Percentiles rank a stretch among this genome's conserved stretches.
Evolutionary conservation across 2,113 vertebrate species (phyloP).

Genomic region (Patagioenas fasciata): DNA sequence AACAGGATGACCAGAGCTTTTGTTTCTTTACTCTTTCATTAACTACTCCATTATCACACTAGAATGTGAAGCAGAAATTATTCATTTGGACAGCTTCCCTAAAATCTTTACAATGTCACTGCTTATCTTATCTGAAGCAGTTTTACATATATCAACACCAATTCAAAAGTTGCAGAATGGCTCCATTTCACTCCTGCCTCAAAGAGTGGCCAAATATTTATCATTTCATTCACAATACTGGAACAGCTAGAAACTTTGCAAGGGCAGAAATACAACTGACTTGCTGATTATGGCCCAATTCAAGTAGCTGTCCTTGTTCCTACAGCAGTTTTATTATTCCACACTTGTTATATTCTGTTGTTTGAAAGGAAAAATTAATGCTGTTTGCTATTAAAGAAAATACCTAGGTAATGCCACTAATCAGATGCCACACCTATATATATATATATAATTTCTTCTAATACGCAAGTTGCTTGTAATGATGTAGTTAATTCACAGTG

Average conservation of each 20-base stretch:
- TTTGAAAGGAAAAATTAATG: background rate
- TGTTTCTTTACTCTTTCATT: background rate
- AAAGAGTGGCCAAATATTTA: conserved; percentile 28
- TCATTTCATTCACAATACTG: background rate
- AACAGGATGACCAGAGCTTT: background rate
- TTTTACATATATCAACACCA: conserved; percentile 39
- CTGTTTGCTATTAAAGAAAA: background rate
- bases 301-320: background rate
- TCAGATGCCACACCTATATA: background rate
- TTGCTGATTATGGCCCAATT: background rate
- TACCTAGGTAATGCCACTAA: background rate
- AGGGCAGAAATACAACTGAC: background rate
- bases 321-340: background rate
- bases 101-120: conserved; percentile 19
- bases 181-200: background rate
- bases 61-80: background rate
- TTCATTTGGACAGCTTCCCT: conserved; percentile 19
- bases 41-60: background rate
- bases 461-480: background rate
- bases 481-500: background rate
- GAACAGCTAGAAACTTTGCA: background rate
- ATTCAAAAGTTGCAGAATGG: conserved; percentile 2
- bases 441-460: background rate
- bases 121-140: conserved; percentile 62
- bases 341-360: background rate